Conservation (phyloP, 2,113 vertebrate genomes). For the Notothenia rossii region DNA sequence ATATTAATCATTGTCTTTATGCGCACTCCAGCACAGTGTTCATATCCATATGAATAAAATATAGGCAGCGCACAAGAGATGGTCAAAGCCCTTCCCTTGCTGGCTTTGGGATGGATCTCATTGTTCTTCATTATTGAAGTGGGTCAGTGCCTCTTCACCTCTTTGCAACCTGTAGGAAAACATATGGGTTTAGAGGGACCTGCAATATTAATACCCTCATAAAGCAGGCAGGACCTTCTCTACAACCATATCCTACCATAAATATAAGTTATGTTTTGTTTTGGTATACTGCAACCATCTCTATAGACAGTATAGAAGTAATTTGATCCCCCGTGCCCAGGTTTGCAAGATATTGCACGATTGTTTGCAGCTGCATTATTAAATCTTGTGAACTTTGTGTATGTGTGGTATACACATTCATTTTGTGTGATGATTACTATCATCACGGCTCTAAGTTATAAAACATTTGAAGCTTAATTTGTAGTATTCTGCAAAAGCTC, state of each 20-base stretch:
- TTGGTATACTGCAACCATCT: not conserved
- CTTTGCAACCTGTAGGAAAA: slow-evolving; percentile 64
- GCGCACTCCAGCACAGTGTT: slow-evolving; percentile 41
- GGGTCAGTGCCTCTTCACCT: slow-evolving; percentile 69
- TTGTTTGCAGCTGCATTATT: slow-evolving; percentile 16
- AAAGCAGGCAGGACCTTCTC: slow-evolving; percentile 40
- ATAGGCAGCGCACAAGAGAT: slow-evolving; percentile 51
- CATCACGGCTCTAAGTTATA: not conserved
- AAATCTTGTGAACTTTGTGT: slow-evolving; percentile 2
- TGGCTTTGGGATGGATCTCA: slow-evolving; percentile 52
- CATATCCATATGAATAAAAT: slow-evolving; percentile 79
- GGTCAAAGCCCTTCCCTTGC: slow-evolving; percentile 14
- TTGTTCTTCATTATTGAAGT: slow-evolving; percentile 71
- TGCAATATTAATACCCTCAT: slow-evolving; percentile 64
- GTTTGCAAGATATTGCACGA: slow-evolving; percentile 1
- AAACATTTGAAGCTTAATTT: not conserved
- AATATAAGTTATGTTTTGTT: slow-evolving; percentile 31
- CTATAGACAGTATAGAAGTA: not conserved
- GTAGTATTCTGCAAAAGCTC: not conserved
- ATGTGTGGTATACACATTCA: slow-evolving; percentile 10
- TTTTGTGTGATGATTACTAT: not conserved
- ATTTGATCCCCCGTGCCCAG: slow-evolving; percentile 12
- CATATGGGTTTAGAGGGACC: slow-evolving; percentile 37
- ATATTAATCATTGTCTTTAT: slow-evolving; percentile 65
- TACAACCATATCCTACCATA: slow-evolving; percentile 22